phyloP scores from a whole-genome alignment of 1,140 invertebrate genomes.

The Lasaia peninsularis region DNA sequence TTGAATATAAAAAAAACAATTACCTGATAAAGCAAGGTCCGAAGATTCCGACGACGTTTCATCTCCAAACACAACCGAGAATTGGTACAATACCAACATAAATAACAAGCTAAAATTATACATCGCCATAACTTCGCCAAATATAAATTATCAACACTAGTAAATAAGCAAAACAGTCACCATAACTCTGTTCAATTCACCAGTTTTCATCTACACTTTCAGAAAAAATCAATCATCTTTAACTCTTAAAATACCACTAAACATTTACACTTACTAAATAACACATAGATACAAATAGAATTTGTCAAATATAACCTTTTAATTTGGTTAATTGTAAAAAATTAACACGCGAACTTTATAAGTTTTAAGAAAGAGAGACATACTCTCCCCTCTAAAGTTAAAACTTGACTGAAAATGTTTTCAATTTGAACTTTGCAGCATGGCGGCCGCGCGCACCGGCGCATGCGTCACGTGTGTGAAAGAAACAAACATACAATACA shows the following conservation, averaged over 20 bases:
- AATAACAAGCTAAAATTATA: slow-evolving; percentile 67
- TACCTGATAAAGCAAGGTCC: slow-evolving; percentile 56
- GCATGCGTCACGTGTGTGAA: slow-evolving; percentile 32
- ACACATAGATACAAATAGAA: not conserved
- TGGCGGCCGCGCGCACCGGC: slow-evolving; percentile 8
- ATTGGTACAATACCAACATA: slow-evolving; percentile 57
- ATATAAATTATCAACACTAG: slow-evolving; percentile 52
- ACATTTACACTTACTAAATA: slow-evolving; percentile 11
- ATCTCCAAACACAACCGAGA: slow-evolving; percentile 51
- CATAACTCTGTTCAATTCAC: slow-evolving; percentile 41
- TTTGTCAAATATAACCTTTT: not conserved
- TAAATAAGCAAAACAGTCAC: slow-evolving; percentile 49
- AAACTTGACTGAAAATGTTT: slow-evolving; percentile 32
- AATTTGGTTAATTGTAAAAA: slow-evolving; percentile 6
- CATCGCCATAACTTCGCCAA: slow-evolving; percentile 57
- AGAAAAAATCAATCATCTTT: slow-evolving; percentile 17
- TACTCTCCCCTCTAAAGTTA: slow-evolving; percentile 14
- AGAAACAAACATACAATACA: slow-evolving; percentile 37
- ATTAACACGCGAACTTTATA: slow-evolving; percentile 39
- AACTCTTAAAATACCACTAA: slow-evolving; percentile 1
- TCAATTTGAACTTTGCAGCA: slow-evolving; percentile 6
- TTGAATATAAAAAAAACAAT: slow-evolving; percentile 24
- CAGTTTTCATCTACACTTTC: slow-evolving; percentile 34
- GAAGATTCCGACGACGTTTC: slow-evolving; percentile 56
- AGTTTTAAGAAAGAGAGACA: slow-evolving; percentile 26